These are phyloP conservation scores for Chiroxiphia lanceolata DNA, from an alignment of 2,797 vertebrate species.

Conservation along the genomic window DNA sequence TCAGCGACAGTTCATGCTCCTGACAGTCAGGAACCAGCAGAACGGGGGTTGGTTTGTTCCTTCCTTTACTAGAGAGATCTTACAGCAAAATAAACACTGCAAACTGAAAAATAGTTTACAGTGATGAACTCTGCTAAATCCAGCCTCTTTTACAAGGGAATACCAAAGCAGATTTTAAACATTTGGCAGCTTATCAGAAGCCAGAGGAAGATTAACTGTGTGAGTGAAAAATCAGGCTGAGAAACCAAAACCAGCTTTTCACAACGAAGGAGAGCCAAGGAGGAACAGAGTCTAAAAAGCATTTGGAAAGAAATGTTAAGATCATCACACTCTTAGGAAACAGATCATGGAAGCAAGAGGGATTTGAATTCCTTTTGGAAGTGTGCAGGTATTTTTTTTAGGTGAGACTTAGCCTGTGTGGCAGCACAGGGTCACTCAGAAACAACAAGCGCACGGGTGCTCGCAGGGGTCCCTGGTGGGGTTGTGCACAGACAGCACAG, in stretches of 20 bases:
- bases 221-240: conserved; percentile 61
- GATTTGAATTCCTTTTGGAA: conserved; percentile 7
- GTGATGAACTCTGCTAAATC: conserved; percentile 32
- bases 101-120: conserved; percentile 40
- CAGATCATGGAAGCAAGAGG: conserved; percentile 13
- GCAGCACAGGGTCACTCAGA: not conserved
- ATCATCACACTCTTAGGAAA: conserved; percentile 37
- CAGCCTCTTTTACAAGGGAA: conserved; percentile 51
- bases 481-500: not conserved
- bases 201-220: conserved; percentile 55
- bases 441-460: not conserved
- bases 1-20: not conserved
- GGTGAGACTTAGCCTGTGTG: not conserved
- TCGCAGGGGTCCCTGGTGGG: not conserved
- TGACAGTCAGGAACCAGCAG: not conserved
- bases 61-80: conserved; percentile 5
- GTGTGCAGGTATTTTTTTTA: not conserved
- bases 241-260: conserved; percentile 61
- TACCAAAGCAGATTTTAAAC: conserved; percentile 58
- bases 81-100: conserved; percentile 41
- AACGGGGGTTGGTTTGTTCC: not conserved
- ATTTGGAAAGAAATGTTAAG: conserved; percentile 33
- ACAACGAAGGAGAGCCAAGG: conserved; percentile 23
- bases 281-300: conserved; percentile 20
- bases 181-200: conserved; percentile 62